Evolutionary conservation across 2,888 invertebrate species (phyloP).

Genomic region (Mactromeris polynyma): DNA sequence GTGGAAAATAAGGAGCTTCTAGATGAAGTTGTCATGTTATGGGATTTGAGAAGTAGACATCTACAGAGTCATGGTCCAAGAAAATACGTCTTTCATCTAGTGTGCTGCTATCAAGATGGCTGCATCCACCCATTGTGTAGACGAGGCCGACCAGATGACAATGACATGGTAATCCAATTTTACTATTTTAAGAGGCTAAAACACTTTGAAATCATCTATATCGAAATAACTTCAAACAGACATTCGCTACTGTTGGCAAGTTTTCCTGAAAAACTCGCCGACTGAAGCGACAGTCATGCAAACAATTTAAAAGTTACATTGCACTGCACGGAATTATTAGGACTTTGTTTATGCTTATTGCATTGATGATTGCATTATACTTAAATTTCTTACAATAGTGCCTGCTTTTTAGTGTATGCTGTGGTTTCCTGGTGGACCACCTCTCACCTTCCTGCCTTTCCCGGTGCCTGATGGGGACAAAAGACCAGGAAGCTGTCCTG

Average conservation of each 20-base stretch:
- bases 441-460: too few relatives aligned
- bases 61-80: constrained; percentile 41
- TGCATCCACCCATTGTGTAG: constrained; percentile 41
- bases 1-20: constrained; percentile 28
- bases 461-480: too few relatives aligned
- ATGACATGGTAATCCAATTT: constrained; percentile 32
- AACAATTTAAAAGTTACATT: constrained; percentile 42
- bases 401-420: constrained; percentile 2
- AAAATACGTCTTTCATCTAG: constrained; percentile 40
- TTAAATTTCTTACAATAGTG: constrained; percentile 40
- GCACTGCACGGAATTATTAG: constrained; percentile 27
- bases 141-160: constrained; percentile 38
- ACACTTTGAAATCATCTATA: constrained; percentile 29
- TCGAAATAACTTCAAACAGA: too few relatives aligned
- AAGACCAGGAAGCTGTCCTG: too few relatives aligned
- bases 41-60: constrained; percentile 42
- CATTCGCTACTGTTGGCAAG: too few relatives aligned
- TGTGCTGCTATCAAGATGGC: constrained; percentile 36
- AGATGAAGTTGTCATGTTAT: constrained; percentile 36
- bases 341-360: constrained; percentile 30
- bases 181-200: constrained; percentile 33
- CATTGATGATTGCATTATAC: too few relatives aligned
- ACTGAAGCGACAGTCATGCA: constrained; percentile 31
- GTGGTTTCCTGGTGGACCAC: too few relatives aligned
- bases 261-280: too few relatives aligned